Conservation (phyloP, 2,113 vertebrate genomes). For the Centrocercus urophasianus region DNA sequence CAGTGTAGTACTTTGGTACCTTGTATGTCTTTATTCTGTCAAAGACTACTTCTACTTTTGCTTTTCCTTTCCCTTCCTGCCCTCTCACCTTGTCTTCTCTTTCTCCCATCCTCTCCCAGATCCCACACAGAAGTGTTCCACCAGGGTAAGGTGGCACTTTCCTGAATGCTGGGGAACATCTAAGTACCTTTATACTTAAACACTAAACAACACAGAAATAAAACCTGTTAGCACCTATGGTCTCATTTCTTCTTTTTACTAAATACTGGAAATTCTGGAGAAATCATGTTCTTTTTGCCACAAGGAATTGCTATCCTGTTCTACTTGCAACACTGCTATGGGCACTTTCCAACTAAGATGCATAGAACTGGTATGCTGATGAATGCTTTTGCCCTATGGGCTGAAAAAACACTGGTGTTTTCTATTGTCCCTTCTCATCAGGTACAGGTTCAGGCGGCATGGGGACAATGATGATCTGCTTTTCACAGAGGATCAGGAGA, state of each 20-base stretch:
- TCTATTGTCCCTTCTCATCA: background rate
- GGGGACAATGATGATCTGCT: background rate
- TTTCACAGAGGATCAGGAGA: background rate
- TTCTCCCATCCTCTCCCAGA: background rate
- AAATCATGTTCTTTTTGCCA: background rate
- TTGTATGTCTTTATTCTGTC: background rate
- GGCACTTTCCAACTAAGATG: background rate
- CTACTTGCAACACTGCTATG: background rate
- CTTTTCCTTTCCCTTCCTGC: background rate
- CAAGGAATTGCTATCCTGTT: background rate
- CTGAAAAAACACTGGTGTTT: background rate
- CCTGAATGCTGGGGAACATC: background rate
- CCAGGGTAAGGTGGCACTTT: background rate
- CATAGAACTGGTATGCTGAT: background rate
- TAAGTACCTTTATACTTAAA: background rate
- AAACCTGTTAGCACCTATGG: background rate
- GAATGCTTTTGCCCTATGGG: background rate
- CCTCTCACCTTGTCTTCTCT: background rate
- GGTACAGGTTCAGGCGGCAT: background rate
- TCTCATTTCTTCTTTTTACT: background rate
- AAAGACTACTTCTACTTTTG: background rate
- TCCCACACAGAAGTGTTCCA: background rate
- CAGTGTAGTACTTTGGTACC: background rate
- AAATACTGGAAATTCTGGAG: background rate
- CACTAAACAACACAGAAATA: background rate